phyloP scores from a whole-genome alignment of 2,888 invertebrate species.

The Cabera pusaria region DNA sequence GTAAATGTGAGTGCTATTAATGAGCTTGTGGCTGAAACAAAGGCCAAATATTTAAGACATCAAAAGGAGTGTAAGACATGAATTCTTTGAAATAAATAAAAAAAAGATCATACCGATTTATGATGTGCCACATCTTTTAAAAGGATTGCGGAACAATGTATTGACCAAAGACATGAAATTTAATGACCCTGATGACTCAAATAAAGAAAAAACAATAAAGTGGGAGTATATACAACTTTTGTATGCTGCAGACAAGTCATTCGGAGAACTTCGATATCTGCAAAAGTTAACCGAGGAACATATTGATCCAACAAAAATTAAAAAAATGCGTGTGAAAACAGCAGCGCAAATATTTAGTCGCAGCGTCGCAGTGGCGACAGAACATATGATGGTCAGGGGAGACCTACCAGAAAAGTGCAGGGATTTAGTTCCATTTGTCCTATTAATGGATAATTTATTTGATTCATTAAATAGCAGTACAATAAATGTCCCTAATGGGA shows the following conservation, averaged over 20 bases:
- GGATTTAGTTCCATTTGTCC: background rate
- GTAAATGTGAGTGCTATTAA: slow-evolving; percentile 34
- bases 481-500: slow-evolving; percentile 27
- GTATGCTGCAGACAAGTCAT: slow-evolving; percentile 31
- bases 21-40: slow-evolving; percentile 28
- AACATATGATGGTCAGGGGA: slow-evolving; percentile 20
- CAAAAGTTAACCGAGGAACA: slow-evolving; percentile 37
- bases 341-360: no score
- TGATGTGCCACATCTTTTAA: slow-evolving; percentile 35
- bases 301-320: slow-evolving; percentile 31
- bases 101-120: slow-evolving; percentile 31
- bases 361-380: no score
- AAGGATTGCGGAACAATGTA: slow-evolving; percentile 35
- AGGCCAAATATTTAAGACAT: slow-evolving; percentile 16
- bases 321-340: slow-evolving; percentile 41
- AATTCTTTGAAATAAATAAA: slow-evolving; percentile 19
- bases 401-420: slow-evolving; percentile 10
- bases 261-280: slow-evolving; percentile 28
- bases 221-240: slow-evolving; percentile 34
- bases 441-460: slow-evolving; percentile 30
- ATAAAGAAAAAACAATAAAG: slow-evolving; percentile 30
- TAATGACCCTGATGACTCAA: slow-evolving; percentile 10
- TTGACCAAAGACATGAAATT: slow-evolving; percentile 31
- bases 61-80: slow-evolving; percentile 26
- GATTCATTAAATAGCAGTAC: no score